Evolutionary conservation across 1,140 invertebrate genomes (phyloP), one percentile per base, ranked within the genome.

Genomic region (Heliconius congener): DNA sequence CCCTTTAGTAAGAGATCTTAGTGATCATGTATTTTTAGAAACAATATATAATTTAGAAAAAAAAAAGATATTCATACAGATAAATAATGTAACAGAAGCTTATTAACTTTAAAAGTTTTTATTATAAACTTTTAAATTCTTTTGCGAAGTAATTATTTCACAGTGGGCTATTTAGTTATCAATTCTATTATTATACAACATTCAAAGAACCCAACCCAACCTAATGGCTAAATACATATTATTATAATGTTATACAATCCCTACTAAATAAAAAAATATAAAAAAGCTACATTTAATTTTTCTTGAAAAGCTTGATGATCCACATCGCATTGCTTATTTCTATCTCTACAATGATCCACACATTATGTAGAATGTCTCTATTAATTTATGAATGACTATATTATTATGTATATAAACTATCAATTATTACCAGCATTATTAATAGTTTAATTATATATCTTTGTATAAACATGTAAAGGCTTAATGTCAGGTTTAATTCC

Each of bases 401-500:
- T 66, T 27, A 66, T 66, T 66, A 72, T 60, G n/a, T 71, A 72
- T 80, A 60, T 74, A 30, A 23, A n/a, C 27, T 30, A 52, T 34
- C 37, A 71, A 80, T 72, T 72, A 80, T 55, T 16, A 74, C 16
- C 23, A 72, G 75, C 73, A 52, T 76, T 72, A 60, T 71, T 75
- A 80, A 76, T 80, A 71, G 74, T 80, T 71, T 52, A 76, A 76
- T 60, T 79, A 76, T 76, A 71, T 76, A 71, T 52, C 66, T 55
- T 74, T 66, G 27, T 71, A 66, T 60, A 55, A 73, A 77, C 73
- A 30, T 60, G 75, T 81, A 81, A 73, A 78, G 73, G 42, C 19
- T 75, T 66, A 81, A 81, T 81, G 80, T 75, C 80, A 78, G 46
- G 37, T 39, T 18, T 78, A 81, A 81, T 78, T 81, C 50, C 37